phyloP scores from a whole-genome alignment of 2,113 vertebrate genomes.

The Chitala chitala region DNA sequence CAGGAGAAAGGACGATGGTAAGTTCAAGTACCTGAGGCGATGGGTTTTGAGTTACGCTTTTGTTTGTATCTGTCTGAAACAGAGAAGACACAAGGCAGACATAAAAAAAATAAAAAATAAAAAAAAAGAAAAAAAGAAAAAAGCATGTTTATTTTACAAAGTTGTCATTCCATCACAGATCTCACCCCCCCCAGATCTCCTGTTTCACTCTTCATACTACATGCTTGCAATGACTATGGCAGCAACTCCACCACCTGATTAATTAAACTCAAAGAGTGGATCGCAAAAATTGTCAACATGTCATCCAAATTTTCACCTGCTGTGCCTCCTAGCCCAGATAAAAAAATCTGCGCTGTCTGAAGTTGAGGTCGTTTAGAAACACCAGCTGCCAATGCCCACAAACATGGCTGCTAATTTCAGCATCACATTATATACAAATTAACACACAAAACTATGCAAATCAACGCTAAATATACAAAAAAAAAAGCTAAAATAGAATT shows the following conservation, averaged over 20 bases:
- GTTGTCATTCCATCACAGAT: conserved; percentile 27
- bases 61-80: conserved; percentile 82
- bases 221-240: too few relatives aligned
- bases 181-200: conserved; percentile 17
- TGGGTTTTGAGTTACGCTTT: conserved; percentile 76
- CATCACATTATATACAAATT: background rate
- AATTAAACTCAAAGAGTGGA: too few relatives aligned
- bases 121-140: conserved; percentile 35
- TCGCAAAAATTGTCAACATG: too few relatives aligned
- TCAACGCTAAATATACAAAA: background rate
- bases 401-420: background rate
- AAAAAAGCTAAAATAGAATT: background rate
- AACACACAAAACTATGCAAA: too few relatives aligned
- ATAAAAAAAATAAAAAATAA: conserved; percentile 40
- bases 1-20: conserved; percentile 50
- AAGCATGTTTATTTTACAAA: conserved; percentile 33
- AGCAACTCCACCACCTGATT: too few relatives aligned
- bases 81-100: conserved; percentile 64
- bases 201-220: conserved; percentile 40
- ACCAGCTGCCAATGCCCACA: too few relatives aligned
- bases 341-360: too few relatives aligned
- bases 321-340: background rate
- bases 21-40: conserved; percentile 65
- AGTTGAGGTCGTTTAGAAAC: too few relatives aligned
- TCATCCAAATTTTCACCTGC: background rate